Evolutionary conservation across 2,797 vertebrate genomes (phyloP).

Genomic region (Artibeus lituratus): DNA sequence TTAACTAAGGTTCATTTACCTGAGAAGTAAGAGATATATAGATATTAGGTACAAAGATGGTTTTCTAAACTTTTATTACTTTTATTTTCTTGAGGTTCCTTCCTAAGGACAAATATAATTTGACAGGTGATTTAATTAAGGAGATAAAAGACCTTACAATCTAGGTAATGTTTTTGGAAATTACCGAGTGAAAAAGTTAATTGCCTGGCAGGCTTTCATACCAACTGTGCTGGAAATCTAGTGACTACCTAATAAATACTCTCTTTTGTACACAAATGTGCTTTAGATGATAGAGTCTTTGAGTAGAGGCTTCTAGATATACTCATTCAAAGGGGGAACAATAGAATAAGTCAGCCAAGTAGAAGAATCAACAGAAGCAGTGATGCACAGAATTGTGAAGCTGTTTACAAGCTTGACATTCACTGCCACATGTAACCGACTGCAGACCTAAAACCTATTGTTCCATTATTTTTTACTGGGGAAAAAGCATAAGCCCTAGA

Average conservation of each 20-base stretch:
- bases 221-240: slow-evolving; percentile 52
- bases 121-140: slow-evolving; percentile 53
- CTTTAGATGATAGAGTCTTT: slow-evolving; percentile 57
- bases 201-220: slow-evolving; percentile 57
- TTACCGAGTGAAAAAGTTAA: slow-evolving; percentile 61
- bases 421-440: background rate
- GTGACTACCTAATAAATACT: slow-evolving; percentile 62
- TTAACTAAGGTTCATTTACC: background rate
- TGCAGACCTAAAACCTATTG: background rate
- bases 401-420: slow-evolving; percentile 9
- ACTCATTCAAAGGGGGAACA: slow-evolving; percentile 44
- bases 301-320: slow-evolving; percentile 25
- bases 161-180: slow-evolving; percentile 56
- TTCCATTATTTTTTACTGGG: background rate
- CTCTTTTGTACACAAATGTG: slow-evolving; percentile 53
- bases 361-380: slow-evolving; percentile 41
- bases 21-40: background rate
- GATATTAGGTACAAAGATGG: background rate
- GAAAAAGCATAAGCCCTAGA: background rate
- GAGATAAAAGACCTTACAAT: slow-evolving; percentile 34
- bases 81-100: slow-evolving; percentile 51
- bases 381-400: slow-evolving; percentile 33
- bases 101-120: slow-evolving; percentile 38
- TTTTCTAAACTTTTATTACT: slow-evolving; percentile 34
- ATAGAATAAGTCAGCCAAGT: slow-evolving; percentile 52